phyloP scores from a whole-genome alignment of 2,888 invertebrate genomes.

The Coenonympha glycerion region DNA sequence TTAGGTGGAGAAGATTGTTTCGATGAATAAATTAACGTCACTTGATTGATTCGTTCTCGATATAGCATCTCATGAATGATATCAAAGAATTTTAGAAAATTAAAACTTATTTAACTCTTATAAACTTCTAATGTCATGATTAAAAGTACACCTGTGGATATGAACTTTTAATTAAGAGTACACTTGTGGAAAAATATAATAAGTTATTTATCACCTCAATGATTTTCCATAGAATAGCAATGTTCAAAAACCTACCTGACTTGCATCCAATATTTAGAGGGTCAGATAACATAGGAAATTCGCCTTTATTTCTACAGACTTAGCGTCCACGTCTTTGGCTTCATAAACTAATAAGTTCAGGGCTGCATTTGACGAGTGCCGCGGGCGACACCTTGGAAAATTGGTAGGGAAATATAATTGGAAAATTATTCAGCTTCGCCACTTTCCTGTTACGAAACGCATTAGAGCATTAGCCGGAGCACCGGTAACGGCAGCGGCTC shows the following conservation, averaged over 20 bases:
- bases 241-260: slow-evolving; percentile 20
- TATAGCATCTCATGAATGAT: no score
- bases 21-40: not conserved
- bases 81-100: no score
- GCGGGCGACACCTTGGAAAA: slow-evolving; percentile 74
- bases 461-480: slow-evolving; percentile 34
- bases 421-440: slow-evolving; percentile 72
- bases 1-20: not conserved
- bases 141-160: not conserved
- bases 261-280: slow-evolving; percentile 14
- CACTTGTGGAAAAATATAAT: slow-evolving; percentile 12
- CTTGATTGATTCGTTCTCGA: no score
- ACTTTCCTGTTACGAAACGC: slow-evolving; percentile 47
- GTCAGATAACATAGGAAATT: slow-evolving; percentile 2
- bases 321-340: slow-evolving; percentile 13
- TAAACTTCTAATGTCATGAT: no score
- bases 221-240: slow-evolving; percentile 16
- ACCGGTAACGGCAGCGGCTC: slow-evolving; percentile 29
- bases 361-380: slow-evolving; percentile 73
- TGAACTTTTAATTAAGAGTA: not conserved
- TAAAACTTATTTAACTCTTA: no score
- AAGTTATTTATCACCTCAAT: slow-evolving; percentile 15
- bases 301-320: slow-evolving; percentile 11
- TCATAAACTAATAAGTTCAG: slow-evolving; percentile 29
- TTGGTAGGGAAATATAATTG: slow-evolving; percentile 76